phyloP scores from a whole-genome alignment of 2,888 invertebrate species.

The Himalopsyche tibetana region DNA sequence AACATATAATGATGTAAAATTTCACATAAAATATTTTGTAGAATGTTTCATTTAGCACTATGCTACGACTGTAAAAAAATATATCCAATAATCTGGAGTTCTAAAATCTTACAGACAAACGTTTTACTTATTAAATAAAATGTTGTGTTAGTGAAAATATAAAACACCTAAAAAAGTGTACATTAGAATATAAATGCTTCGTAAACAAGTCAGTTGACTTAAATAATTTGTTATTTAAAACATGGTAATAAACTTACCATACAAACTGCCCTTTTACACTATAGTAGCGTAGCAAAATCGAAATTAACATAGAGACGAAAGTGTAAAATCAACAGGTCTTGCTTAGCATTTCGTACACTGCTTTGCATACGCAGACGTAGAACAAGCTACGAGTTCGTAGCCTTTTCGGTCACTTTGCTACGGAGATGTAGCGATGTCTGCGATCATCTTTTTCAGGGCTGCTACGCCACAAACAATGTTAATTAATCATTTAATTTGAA shows the following conservation, averaged over 20 bases:
- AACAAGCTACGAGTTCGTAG: constrained; percentile 19
- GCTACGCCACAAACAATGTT: not conserved
- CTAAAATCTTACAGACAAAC: too few relatives aligned
- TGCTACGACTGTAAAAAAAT: too few relatives aligned
- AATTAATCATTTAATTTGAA: too few relatives aligned
- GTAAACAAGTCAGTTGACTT: constrained; percentile 43
- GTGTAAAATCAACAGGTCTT: constrained; percentile 64
- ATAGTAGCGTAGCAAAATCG: constrained; percentile 47
- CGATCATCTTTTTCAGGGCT: constrained; percentile 16
- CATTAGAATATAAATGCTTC: constrained; percentile 6
- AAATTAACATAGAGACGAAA: constrained; percentile 64
- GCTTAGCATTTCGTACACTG: constrained; percentile 51
- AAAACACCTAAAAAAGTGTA: not conserved
- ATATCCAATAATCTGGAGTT: too few relatives aligned
- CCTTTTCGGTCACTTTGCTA: not conserved
- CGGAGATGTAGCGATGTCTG: constrained; percentile 19
- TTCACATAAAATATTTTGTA: too few relatives aligned
- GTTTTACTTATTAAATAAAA: too few relatives aligned
- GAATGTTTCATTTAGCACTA: too few relatives aligned
- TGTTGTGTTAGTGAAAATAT: not conserved
- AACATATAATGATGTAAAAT: too few relatives aligned
- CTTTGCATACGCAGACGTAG: constrained; percentile 36
- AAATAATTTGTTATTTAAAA: constrained; percentile 60
- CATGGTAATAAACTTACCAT: constrained; percentile 61
- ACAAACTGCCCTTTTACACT: constrained; percentile 59